Conservation (phyloP, 2,797 vertebrate genomes). For the Coregonus ussuriensis region DNA sequence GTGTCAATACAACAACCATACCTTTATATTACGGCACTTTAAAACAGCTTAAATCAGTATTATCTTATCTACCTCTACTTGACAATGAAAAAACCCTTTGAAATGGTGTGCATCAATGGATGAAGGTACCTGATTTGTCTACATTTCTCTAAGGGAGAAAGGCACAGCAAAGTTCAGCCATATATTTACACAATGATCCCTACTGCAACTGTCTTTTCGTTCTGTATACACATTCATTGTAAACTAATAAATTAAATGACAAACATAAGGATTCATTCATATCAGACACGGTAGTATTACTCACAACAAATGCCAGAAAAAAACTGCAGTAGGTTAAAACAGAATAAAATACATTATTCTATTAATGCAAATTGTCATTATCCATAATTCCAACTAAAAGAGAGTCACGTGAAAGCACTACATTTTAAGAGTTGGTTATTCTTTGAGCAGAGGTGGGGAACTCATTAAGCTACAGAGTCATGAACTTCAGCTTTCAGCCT, state of each 20-base stretch:
- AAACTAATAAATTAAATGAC: constrained; percentile 71
- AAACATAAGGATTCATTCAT: constrained; percentile 38
- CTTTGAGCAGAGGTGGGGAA: constrained; percentile 39
- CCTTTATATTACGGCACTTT: background rate
- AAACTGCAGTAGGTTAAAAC: constrained; percentile 34
- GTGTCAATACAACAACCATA: background rate
- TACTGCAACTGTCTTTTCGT: constrained; percentile 23
- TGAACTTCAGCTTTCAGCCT: constrained; percentile 23
- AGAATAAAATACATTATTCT: constrained; percentile 10
- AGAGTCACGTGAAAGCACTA: constrained; percentile 36
- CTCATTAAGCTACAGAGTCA: constrained; percentile 40
- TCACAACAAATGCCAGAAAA: constrained; percentile 45
- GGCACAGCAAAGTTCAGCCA: constrained; percentile 18
- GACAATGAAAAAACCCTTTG: constrained; percentile 20
- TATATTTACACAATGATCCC: constrained; percentile 12
- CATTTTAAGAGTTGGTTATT: constrained; percentile 42
- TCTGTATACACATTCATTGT: constrained; percentile 40
- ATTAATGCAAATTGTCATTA: constrained; percentile 30
- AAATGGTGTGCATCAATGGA: constrained; percentile 22
- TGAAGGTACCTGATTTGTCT: constrained; percentile 13
- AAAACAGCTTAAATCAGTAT: background rate
- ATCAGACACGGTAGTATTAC: constrained; percentile 62
- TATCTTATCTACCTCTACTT: background rate
- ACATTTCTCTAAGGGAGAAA: constrained; percentile 3
- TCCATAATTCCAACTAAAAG: constrained; percentile 49